Evolutionary conservation across 2,113 vertebrate species (phyloP).

Genomic region (Muscicapa adusta): DNA sequence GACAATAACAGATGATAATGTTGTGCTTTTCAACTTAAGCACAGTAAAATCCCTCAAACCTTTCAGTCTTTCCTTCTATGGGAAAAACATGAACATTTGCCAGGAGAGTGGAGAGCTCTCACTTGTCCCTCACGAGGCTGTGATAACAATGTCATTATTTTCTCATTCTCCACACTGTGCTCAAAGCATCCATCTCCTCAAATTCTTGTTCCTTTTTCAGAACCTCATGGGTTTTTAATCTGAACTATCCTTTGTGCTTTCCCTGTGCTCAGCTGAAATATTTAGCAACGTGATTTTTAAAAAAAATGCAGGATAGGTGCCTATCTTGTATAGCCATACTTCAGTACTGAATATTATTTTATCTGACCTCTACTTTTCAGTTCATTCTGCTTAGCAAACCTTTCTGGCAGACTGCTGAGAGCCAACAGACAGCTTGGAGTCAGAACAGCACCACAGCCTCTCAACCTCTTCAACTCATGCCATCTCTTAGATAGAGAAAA

Average conservation of each 20-base stretch:
- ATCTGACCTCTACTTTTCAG: background rate
- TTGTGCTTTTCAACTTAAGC: background rate
- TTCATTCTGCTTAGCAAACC: background rate
- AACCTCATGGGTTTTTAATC: background rate
- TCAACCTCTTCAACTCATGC: background rate
- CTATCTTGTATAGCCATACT: background rate
- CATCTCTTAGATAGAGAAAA: background rate
- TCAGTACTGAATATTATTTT: background rate
- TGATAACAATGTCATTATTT: background rate
- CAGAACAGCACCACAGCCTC: background rate
- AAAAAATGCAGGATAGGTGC: background rate
- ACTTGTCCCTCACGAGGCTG: background rate
- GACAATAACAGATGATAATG: background rate
- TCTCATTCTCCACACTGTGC: background rate
- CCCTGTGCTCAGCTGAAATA: background rate
- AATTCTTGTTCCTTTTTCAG: background rate
- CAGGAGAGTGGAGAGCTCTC: background rate
- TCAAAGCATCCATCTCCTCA: background rate
- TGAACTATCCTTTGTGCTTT: background rate
- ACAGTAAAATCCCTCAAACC: background rate
- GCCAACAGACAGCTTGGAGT: background rate
- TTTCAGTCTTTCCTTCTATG: background rate
- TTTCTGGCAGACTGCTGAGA: background rate
- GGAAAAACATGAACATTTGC: background rate
- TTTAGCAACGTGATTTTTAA: background rate